Evolutionary conservation across 2,888 invertebrate species (phyloP).

Genomic region (Rotaria socialis): DNA sequence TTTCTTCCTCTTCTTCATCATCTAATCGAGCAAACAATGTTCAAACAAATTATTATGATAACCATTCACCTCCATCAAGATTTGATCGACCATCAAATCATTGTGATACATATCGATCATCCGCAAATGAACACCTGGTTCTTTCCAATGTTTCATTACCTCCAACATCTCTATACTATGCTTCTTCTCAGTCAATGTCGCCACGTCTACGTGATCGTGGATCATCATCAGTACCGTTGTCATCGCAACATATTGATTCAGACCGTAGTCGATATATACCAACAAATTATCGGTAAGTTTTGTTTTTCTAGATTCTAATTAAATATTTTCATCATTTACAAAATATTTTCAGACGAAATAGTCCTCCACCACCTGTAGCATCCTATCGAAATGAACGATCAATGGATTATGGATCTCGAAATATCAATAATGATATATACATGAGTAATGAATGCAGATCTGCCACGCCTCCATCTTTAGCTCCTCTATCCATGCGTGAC

Average conservation of each 20-base stretch:
- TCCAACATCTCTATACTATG: background rate
- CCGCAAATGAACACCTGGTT: background rate
- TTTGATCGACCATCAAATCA: background rate
- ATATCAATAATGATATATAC: background rate
- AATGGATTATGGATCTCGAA: background rate
- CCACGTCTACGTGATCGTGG: too few species aligned
- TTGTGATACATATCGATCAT: background rate
- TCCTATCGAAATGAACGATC: background rate
- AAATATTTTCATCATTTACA: background rate
- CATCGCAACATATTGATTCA: too few species aligned
- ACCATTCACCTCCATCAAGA: background rate
- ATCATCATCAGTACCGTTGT: too few species aligned
- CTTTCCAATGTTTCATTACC: background rate
- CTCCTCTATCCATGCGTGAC: background rate
- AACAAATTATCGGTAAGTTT: background rate
- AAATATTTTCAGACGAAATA: background rate
- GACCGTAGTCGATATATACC: too few species aligned
- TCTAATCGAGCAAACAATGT: background rate
- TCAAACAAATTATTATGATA: background rate
- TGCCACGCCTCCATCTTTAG: background rate
- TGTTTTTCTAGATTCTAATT: background rate
- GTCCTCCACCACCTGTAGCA: background rate
- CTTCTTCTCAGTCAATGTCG: too few species aligned
- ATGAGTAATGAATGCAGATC: background rate
- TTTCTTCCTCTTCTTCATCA: background rate